Evolutionary conservation across 2,797 vertebrate genomes (phyloP).

Genomic region (Schizopygopsis pylzovi): DNA sequence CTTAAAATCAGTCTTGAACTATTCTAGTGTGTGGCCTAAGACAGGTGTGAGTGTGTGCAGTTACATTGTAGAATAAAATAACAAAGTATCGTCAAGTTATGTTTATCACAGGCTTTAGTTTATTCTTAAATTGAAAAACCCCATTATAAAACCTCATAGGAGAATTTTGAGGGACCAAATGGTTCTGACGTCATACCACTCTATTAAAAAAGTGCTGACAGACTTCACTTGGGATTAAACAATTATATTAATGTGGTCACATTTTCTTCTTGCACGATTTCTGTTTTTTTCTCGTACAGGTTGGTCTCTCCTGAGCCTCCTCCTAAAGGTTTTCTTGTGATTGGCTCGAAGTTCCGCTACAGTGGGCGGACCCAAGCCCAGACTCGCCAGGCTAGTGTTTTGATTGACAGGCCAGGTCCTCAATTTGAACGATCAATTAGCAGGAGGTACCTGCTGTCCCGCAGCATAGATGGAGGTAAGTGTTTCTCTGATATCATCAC

Average conservation of each 20-base stretch:
- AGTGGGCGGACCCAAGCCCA: constrained; percentile 97
- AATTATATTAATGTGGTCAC: not conserved
- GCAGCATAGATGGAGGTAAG: constrained; percentile 94
- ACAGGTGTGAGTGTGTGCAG: not conserved
- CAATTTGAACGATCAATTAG: constrained; percentile 96
- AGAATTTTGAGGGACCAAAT: too few relatives aligned
- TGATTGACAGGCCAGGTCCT: constrained; percentile 95
- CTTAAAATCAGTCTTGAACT: too few relatives aligned
- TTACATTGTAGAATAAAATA: not conserved
- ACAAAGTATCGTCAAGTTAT: not conserved
- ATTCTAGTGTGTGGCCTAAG: not conserved
- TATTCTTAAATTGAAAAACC: too few relatives aligned
- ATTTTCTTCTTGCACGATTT: not conserved
- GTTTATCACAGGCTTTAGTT: not conserved
- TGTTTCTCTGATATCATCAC: not conserved
- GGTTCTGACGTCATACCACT: not conserved
- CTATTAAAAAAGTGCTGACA: not conserved
- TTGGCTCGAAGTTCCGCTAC: constrained; percentile 98
- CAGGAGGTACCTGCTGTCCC: constrained; percentile 95
- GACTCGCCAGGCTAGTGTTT: constrained; percentile 93
- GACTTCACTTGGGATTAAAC: not conserved
- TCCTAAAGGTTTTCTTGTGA: constrained; percentile 97
- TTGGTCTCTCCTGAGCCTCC: constrained; percentile 97
- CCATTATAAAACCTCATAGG: too few relatives aligned
- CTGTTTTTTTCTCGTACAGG: constrained; percentile 70